Evolutionary conservation across 2,797 vertebrate genomes (phyloP), one percentile per base, ranked within the genome.

Genomic region (Artibeus lituratus): DNA sequence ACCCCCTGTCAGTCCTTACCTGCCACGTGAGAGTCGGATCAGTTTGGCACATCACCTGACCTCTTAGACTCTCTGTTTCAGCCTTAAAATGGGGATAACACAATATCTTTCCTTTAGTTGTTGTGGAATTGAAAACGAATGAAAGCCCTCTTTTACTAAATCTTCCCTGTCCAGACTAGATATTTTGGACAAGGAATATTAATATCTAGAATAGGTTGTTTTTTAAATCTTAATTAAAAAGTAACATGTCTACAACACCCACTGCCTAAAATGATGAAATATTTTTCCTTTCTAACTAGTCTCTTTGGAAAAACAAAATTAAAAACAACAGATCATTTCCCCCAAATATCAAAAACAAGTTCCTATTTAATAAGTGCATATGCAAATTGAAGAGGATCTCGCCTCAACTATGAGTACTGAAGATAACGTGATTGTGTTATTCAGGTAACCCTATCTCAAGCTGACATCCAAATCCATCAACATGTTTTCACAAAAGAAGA

Each of bases 251-350:
- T 53, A 92, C 42, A 89, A 86, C 24, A 67, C 8, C 9, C 35
- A 65, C 67, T 82, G 35, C 44, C 62, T 89, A 59, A 93, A 86
- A 93, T 85, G 26, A 26, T 92, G 24, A 83, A 92, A 53, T 51
- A 10, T 47, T 85, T 92, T 94, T 85, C 26, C 11, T 87, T 90
- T 92, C 67, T 95, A 97, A 96, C 96, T 95, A 94, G 47, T 88
- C 94, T 85, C 82, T 78, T 80, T 92, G 73, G 72, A 87, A 90
- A 97, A 88, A 67, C 77, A 18, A 39, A 87, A 44, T 8, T 22
- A 32, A 91, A 87, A 74, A 81, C 14, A 35, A 84, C 42, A 91
- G 29, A 80, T 69, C 24, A 26, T 76, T 76, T 74, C 87, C 26
- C 47, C 47, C 39, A 81, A 91, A 57, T 80, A 92, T 82, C 67